A percentile compares a stretch with the other conserved stretches of the same genome.
These are phyloP conservation scores for Dinoponera quadriceps DNA, from an alignment of 1,140 invertebrate species.

Conservation along the genomic window DNA sequence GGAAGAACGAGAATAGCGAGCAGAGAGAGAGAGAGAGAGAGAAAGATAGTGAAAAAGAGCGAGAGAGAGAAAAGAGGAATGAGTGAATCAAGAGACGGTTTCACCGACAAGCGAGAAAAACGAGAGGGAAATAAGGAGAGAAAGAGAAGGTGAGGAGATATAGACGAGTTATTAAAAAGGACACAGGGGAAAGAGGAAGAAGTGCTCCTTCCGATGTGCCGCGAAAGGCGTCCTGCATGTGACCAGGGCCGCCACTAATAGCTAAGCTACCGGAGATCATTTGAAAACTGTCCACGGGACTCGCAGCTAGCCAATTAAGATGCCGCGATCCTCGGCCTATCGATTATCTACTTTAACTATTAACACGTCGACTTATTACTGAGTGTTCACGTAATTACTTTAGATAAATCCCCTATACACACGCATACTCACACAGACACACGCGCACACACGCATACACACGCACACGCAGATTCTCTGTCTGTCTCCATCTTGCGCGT, in stretches of 20 bases:
- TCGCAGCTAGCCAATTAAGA: constrained; percentile 85
- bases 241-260: constrained; percentile 82
- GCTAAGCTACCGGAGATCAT: constrained; percentile 86
- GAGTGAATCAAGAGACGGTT: constrained; percentile 19
- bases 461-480: constrained; percentile 78
- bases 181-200: constrained; percentile 61
- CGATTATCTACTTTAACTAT: constrained; percentile 86
- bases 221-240: constrained; percentile 76
- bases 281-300: constrained; percentile 86
- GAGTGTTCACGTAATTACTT: constrained; percentile 80
- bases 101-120: constrained; percentile 9
- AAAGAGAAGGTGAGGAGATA: constrained; percentile 48
- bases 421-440: constrained; percentile 58
- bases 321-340: constrained; percentile 85
- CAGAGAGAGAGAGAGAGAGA: neutral
- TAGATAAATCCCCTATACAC: constrained; percentile 83
- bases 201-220: constrained; percentile 77
- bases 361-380: constrained; percentile 83
- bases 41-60: no score
- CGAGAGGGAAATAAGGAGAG: constrained; percentile 15
- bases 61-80: no score
- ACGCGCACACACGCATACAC: no score
- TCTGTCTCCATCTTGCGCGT: constrained; percentile 60
- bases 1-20: constrained; percentile 37
- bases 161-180: constrained; percentile 46